Evolutionary conservation across 2,797 vertebrate species (phyloP), one percentile per base, ranked within the genome.

Genomic region (Acanthornis magna): DNA sequence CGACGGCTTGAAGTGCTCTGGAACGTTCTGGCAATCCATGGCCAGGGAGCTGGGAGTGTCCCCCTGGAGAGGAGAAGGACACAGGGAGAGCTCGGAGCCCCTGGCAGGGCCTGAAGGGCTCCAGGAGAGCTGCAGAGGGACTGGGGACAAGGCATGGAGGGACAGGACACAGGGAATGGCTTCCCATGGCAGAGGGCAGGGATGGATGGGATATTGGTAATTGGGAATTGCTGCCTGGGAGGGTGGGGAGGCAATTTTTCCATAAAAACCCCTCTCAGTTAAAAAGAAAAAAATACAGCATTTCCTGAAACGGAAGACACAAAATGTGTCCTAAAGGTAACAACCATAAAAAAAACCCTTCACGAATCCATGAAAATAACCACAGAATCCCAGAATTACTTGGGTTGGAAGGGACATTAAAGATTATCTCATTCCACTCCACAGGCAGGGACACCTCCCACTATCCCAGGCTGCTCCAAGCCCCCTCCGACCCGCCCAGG

Each of bases 191-290:
- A 66, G 43, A 66, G 61, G 61, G 71, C 53, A 67, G 82, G 26
- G 9, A 1, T 10, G 29, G 40, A 0, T 34, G 65, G 57, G 50
- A 78, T 1, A 6, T 1, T 47, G 47, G 55, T 47, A 29, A 53
- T 47, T 47, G 47, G 82, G n/a, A 29, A 85, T 45, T 67, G 0
- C 5, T 68, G 10, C 3, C n/a, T 54, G 55, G 0, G 40, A 62
- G 20, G 40, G 16, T 34, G 63, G 23, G 32, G 25, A 62, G 21
- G 14, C 2, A 26, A 26, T 3, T 14, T 58, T 72, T 58, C 15
- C 32, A 10, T 34, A 22, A 83, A 47, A 72, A 1, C 0, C 0
- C 8, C 6, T 4, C 22, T 19, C 48, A 26, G 16, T 42, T 36
- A 48, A 76, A 45, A 21, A 43, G 6, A 17, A 38, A 63, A 48